Conservation (phyloP, 2,113 vertebrate species). For the Lichenostomus cassidix region DNA sequence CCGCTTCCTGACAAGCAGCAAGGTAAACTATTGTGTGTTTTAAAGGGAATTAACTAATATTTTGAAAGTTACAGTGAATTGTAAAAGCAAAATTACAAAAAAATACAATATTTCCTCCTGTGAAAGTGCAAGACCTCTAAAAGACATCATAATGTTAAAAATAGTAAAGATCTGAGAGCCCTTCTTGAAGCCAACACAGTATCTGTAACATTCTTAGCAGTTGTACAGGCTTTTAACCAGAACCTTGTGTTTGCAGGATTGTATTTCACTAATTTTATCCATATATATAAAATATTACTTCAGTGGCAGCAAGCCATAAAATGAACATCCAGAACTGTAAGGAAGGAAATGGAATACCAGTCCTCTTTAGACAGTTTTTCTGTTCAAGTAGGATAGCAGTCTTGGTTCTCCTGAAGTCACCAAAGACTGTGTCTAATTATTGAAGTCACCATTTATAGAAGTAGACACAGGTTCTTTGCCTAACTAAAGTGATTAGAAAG, state of each 20-base stretch:
- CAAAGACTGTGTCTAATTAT: not conserved
- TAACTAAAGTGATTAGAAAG: not conserved
- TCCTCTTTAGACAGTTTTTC: not conserved
- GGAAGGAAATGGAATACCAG: not conserved
- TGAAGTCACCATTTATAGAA: not conserved
- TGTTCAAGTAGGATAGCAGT: not conserved
- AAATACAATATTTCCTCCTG: not conserved
- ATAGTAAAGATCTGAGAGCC: not conserved
- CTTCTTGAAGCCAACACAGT: not conserved
- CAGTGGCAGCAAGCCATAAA: not conserved
- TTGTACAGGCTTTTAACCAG: not conserved
- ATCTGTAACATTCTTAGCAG: not conserved
- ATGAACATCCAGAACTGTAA: not conserved
- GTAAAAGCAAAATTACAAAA: not conserved
- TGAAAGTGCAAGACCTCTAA: not conserved
- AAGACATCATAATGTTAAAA: not conserved
- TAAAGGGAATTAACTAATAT: not conserved
- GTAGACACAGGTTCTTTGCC: not conserved
- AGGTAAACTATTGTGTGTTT: not conserved
- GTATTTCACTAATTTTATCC: constrained; percentile 16
- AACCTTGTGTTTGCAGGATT: not conserved
- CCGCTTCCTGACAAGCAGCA: not conserved
- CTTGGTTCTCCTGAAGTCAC: not conserved
- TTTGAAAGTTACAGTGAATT: not conserved
- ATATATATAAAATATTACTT: not conserved